These are phyloP conservation scores for Acleris emargana DNA, from an alignment of 2,888 invertebrate genomes.

Conservation along the genomic window DNA sequence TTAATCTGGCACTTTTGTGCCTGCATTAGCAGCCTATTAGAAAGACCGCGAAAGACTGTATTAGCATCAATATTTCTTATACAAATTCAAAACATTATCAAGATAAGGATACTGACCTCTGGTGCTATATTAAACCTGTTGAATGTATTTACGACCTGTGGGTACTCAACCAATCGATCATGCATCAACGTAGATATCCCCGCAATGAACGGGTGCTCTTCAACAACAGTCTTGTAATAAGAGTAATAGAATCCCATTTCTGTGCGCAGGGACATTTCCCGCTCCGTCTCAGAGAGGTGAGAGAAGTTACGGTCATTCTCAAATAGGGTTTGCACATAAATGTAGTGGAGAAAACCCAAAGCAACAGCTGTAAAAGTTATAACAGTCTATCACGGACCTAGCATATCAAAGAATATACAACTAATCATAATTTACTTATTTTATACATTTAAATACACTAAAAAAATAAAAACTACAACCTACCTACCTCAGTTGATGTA, in stretches of 20 bases:
- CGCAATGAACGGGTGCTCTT: conserved; percentile 84
- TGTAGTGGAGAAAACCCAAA: conserved; percentile 84
- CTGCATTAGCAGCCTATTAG: no score
- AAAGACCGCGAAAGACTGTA: no score
- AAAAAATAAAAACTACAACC: no score
- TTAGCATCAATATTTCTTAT: no score
- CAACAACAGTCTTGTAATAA: conserved; percentile 92
- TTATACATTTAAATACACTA: no score
- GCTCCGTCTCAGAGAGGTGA: conserved; percentile 90
- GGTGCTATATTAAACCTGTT: conserved; percentile 93
- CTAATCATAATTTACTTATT: no score
- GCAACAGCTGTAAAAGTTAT: conserved; percentile 78
- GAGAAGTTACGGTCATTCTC: conserved; percentile 94
- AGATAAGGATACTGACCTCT: conserved; percentile 83
- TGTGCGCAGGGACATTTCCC: conserved; percentile 93
- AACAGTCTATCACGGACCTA: not conserved
- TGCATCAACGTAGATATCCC: conserved; percentile 86
- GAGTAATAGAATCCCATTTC: conserved; percentile 96
- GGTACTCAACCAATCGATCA: conserved; percentile 92
- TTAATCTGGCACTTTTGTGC: no score
- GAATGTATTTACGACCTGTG: conserved; percentile 90
- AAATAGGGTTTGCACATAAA: conserved; percentile 88
- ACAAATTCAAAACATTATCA: no score
- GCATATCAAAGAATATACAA: no score
- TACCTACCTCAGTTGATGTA: no score